phyloP scores from a whole-genome alignment of 2,888 invertebrate species.

The Leptopilina drosophilae region DNA sequence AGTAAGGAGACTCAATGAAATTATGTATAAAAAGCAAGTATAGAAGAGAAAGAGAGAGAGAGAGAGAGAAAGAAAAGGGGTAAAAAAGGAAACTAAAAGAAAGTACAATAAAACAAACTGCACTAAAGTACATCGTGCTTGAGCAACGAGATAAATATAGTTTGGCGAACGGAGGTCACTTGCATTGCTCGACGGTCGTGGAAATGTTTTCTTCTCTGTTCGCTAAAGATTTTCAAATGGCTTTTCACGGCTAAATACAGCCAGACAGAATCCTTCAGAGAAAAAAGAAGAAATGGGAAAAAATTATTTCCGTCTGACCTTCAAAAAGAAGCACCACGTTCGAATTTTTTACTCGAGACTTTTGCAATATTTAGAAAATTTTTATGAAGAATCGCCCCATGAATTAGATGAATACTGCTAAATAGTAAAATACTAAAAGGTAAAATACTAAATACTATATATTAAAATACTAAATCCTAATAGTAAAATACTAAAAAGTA shows the following conservation, averaged over 20 bases:
- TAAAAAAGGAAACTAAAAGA: slow-evolving; percentile 55
- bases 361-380: no score
- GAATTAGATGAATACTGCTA: no score
- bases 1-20: background rate
- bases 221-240: slow-evolving; percentile 46
- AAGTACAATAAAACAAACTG: slow-evolving; percentile 68
- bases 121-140: slow-evolving; percentile 65
- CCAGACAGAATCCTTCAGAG: slow-evolving; percentile 36
- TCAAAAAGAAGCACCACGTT: background rate
- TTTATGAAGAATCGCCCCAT: no score
- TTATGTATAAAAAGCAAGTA: background rate
- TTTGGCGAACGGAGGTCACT: slow-evolving; percentile 71
- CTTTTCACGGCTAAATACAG: slow-evolving; percentile 38
- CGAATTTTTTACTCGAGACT: background rate
- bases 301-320: slow-evolving; percentile 39
- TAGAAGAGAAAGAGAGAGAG: slow-evolving; percentile 51
- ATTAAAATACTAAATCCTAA: no score
- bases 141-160: slow-evolving; percentile 69
- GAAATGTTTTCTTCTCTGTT: slow-evolving; percentile 58
- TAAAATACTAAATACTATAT: no score
- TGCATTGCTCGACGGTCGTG: slow-evolving; percentile 65
- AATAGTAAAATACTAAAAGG: no score
- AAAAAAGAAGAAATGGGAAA: background rate
- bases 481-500: no score
- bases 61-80: slow-evolving; percentile 52